Evolutionary conservation across 2,888 invertebrate genomes (phyloP).

Genomic region (Leucania comma): DNA sequence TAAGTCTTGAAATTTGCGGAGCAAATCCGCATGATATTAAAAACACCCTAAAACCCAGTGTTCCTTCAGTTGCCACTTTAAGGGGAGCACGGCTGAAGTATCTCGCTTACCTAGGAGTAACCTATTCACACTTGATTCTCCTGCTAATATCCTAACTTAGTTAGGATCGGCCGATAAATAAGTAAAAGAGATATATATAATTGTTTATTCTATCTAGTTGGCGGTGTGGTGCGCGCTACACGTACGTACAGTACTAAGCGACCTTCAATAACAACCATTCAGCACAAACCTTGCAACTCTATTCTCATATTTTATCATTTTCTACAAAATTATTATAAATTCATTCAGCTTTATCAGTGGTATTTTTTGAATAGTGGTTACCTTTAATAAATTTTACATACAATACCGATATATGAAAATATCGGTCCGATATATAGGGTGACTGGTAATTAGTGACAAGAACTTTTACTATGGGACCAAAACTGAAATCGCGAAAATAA

Average conservation of each 20-base stretch:
- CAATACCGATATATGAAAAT: neutral
- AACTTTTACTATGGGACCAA: too few relatives aligned
- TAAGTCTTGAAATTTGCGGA: too few relatives aligned
- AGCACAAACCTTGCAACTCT: conserved; percentile 45
- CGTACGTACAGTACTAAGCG: conserved; percentile 53
- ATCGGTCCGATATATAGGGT: neutral
- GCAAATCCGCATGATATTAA: too few relatives aligned
- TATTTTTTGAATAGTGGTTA: neutral
- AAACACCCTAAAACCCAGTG: too few relatives aligned
- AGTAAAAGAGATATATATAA: conserved; percentile 44
- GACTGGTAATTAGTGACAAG: too few relatives aligned
- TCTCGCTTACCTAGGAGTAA: too few relatives aligned
- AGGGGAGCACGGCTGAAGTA: too few relatives aligned
- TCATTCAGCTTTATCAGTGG: conserved; percentile 1
- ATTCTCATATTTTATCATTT: conserved; percentile 22
- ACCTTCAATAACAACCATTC: conserved; percentile 50
- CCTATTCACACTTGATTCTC: too few relatives aligned
- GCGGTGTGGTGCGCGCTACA: conserved; percentile 55
- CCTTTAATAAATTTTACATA: neutral
- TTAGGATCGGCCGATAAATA: conserved; percentile 24
- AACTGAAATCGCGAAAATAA: too few relatives aligned
- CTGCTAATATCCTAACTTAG: too few relatives aligned
- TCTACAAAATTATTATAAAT: conserved; percentile 33
- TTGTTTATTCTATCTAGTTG: conserved; percentile 62
- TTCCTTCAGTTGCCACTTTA: too few relatives aligned